phyloP scores from a whole-genome alignment of 2,113 vertebrate genomes.

The Clarias batrachus region DNA sequence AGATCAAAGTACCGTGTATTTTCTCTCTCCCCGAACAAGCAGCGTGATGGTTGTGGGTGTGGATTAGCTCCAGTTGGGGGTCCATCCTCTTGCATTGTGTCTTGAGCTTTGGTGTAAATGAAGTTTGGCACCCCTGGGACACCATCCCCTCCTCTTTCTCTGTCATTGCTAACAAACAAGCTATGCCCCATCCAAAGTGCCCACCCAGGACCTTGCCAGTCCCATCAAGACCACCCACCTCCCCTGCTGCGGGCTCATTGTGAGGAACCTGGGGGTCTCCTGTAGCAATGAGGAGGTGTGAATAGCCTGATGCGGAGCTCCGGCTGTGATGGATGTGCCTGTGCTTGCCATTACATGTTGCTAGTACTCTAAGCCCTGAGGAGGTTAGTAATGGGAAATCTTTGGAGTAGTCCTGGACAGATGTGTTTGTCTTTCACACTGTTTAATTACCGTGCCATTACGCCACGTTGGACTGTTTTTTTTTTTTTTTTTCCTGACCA shows the following conservation, averaged over 20 bases:
- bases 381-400: constrained; percentile 48
- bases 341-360: constrained; percentile 50
- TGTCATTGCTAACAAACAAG: constrained; percentile 49
- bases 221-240: constrained; percentile 52
- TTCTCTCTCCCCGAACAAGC: constrained; percentile 41
- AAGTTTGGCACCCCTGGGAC: constrained; percentile 53
- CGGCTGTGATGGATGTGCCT: constrained; percentile 47
- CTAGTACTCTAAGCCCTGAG: constrained; percentile 41
- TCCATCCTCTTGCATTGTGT: constrained; percentile 40
- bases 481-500: background rate
- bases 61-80: constrained; percentile 55
- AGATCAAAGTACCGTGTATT: constrained; percentile 56
- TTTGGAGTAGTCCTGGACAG: constrained; percentile 35
- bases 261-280: constrained; percentile 46
- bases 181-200: constrained; percentile 45
- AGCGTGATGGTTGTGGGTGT: constrained; percentile 45
- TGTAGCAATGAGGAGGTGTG: constrained; percentile 52
- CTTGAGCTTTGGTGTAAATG: constrained; percentile 57
- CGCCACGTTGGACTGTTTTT: background rate
- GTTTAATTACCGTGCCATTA: constrained; percentile 47
- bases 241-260: constrained; percentile 49
- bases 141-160: constrained; percentile 27
- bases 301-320: constrained; percentile 49
- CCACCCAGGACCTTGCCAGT: constrained; percentile 43
- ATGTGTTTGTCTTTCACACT: constrained; percentile 46